phyloP scores from a whole-genome alignment of 1,140 invertebrate species.

The Brachionus rubens region DNA sequence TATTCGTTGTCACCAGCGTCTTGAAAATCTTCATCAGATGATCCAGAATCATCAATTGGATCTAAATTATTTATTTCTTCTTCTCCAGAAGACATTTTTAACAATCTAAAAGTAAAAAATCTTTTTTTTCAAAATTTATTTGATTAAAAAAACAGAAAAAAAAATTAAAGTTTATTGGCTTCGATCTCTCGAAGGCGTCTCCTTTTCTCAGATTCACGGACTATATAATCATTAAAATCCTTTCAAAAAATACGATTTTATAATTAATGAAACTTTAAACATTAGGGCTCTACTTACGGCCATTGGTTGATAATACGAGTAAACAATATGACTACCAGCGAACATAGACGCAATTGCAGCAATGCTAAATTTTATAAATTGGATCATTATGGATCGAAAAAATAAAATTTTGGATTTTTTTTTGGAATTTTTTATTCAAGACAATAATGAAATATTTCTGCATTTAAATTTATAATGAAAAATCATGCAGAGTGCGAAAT shows the following conservation, averaged over 20 bases:
- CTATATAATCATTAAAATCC: conserved; percentile 27
- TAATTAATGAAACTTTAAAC: too few species aligned
- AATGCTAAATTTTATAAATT: conserved; percentile 40
- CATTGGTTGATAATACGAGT: conserved; percentile 39
- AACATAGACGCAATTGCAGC: conserved; percentile 37
- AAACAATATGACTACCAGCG: conserved; percentile 19
- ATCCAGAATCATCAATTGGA: neutral
- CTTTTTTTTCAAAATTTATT: neutral
- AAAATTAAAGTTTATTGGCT: conserved; percentile 16
- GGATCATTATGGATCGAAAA: neutral
- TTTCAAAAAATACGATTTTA: too few species aligned
- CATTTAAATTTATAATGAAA: too few species aligned
- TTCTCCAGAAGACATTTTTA: conserved; percentile 36
- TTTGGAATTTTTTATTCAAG: neutral
- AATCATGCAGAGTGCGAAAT: too few species aligned
- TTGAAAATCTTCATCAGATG: conserved; percentile 9
- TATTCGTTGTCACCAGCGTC: neutral
- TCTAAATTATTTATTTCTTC: neutral
- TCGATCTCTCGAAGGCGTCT: neutral
- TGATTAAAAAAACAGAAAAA: neutral
- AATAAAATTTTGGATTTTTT: neutral
- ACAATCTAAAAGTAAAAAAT: neutral
- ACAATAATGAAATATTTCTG: neutral
- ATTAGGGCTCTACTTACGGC: too few species aligned
- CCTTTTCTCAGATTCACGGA: conserved; percentile 15